A percentile compares a stretch with the other conserved stretches of the same genome.
Conservation (phyloP, 2,888 invertebrate genomes). For the Apotomis capreana region DNA sequence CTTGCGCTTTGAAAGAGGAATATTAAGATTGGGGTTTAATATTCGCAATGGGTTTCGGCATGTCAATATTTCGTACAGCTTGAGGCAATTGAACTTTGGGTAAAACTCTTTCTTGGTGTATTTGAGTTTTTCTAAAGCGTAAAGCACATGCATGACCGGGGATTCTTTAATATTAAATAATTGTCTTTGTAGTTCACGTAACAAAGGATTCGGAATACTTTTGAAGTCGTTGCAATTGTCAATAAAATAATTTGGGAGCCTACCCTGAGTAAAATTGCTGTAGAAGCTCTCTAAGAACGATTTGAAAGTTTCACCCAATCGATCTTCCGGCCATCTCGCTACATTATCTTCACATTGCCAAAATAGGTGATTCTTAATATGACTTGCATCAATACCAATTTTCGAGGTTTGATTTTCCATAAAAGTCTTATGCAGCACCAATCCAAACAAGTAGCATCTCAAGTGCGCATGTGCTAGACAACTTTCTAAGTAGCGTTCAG, state of each 20-base stretch:
- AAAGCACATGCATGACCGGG: conserved; percentile 87
- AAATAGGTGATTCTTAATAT: conserved; percentile 89
- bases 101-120: conserved; percentile 85
- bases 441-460: conserved; percentile 86
- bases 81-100: conserved; percentile 84
- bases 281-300: conserved; percentile 86
- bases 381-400: conserved; percentile 86
- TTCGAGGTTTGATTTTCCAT: conserved; percentile 86
- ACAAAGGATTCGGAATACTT: conserved; percentile 85
- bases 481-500: conserved; percentile 89
- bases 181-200: conserved; percentile 86
- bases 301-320: conserved; percentile 86
- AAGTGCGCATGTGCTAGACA: conserved; percentile 88
- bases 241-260: conserved; percentile 89
- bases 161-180: conserved; percentile 87
- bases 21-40: conserved; percentile 73
- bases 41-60: conserved; percentile 80
- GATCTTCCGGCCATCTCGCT: conserved; percentile 88
- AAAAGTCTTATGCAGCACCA: conserved; percentile 88
- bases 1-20: conserved; percentile 50
- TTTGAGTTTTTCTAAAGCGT: conserved; percentile 87
- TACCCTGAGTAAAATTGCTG: conserved; percentile 83
- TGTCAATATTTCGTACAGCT: conserved; percentile 84
- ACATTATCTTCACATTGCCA: conserved; percentile 90
- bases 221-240: conserved; percentile 88